A percentile compares a stretch with the other conserved stretches of the same genome.
phyloP scores from a whole-genome alignment of 2,888 invertebrate genomes.

The Uropetala carovei region DNA sequence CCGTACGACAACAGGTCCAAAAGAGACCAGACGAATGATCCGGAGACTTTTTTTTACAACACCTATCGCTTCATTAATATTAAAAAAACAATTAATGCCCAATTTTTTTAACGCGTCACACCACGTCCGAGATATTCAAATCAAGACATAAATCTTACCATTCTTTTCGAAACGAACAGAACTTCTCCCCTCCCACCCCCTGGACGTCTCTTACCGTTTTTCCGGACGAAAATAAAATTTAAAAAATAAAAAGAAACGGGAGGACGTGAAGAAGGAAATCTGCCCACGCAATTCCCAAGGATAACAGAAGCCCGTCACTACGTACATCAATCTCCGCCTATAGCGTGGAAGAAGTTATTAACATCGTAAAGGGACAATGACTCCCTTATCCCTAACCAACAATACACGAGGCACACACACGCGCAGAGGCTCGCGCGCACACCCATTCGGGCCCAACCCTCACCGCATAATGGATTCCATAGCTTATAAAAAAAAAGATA shows the following conservation, averaged over 20 bases:
- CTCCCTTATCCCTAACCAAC: not conserved
- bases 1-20: too few species aligned
- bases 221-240: not conserved
- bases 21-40: too few species aligned
- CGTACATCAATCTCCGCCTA: not conserved
- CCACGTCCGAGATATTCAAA: too few species aligned
- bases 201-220: not conserved
- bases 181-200: too few species aligned
- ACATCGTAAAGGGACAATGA: slow-evolving; percentile 1
- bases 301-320: not conserved
- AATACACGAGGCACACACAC: not conserved
- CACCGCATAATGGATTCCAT: slow-evolving; percentile 1
- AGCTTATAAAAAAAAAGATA: not conserved
- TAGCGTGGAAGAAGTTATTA: slow-evolving; percentile 12
- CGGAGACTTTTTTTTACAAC: too few species aligned
- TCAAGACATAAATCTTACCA: too few species aligned
- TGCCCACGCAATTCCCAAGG: not conserved
- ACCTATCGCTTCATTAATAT: too few species aligned
- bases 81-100: too few species aligned
- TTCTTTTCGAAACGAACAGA: not conserved
- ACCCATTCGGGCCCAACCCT: not conserved
- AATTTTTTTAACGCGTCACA: too few species aligned
- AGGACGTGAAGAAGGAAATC: not conserved
- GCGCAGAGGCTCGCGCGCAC: too few species aligned
- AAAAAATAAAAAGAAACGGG: not conserved